Evolutionary conservation across 1,140 invertebrate genomes (phyloP).

Genomic region (Zaprionus kolodkinae): DNA sequence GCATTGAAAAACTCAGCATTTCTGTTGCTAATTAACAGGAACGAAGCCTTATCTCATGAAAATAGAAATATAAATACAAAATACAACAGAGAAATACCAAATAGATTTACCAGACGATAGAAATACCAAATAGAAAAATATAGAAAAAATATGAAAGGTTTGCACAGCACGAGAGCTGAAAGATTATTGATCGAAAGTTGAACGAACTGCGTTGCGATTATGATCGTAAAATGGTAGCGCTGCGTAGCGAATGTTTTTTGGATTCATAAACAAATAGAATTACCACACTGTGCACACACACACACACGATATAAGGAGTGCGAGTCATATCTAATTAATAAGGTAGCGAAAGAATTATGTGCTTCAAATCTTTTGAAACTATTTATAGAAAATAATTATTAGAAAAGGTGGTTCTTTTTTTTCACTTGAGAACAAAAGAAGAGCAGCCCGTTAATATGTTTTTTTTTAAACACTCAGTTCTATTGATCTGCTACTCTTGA

Average conservation of each 20-base stretch:
- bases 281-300: constrained; percentile 5
- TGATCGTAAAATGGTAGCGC: constrained; percentile 26
- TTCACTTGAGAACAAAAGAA: background rate
- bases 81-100: constrained; percentile 20
- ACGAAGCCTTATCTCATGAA: constrained; percentile 12
- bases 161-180: constrained; percentile 30
- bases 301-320: background rate
- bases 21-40: constrained; percentile 69
- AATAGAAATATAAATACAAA: background rate
- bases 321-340: constrained; percentile 31
- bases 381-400: background rate
- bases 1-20: constrained; percentile 59
- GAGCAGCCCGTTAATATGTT: too few species aligned
- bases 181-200: constrained; percentile 75
- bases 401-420: background rate
- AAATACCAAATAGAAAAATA: constrained; percentile 11
- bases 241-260: constrained; percentile 54
- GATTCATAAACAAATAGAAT: constrained; percentile 59
- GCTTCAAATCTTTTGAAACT: background rate
- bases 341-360: constrained; percentile 3
- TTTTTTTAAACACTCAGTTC: too few species aligned
- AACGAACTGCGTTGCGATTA: constrained; percentile 53
- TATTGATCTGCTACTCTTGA: background rate
- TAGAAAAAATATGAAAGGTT: constrained; percentile 33
- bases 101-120: background rate